Evolutionary conservation across 2,113 vertebrate species (phyloP).

Genomic region (Tyrannus savana): DNA sequence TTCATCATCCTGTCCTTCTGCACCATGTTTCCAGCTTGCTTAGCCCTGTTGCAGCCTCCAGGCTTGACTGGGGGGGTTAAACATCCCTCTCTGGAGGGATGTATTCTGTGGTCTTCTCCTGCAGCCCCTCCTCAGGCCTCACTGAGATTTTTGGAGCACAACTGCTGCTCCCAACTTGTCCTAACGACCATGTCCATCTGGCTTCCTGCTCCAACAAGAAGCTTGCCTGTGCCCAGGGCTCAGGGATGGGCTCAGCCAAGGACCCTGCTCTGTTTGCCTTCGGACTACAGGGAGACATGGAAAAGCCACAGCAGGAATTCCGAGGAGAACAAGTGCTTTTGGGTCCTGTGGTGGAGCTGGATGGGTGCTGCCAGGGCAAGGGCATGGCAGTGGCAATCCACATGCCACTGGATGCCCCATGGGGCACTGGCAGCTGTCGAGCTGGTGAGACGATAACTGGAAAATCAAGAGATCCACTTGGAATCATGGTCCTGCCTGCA

Average conservation of each 20-base stretch:
- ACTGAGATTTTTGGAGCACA: neutral
- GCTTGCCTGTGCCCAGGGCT: neutral
- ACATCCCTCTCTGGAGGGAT: accelerated
- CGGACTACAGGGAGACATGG: neutral
- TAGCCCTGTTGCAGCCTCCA: neutral
- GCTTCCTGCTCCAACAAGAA: neutral
- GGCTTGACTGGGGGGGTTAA: neutral
- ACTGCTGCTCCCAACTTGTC: neutral
- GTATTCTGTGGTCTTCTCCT: no score
- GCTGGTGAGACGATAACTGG: neutral
- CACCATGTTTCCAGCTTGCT: neutral
- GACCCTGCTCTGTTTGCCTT: neutral
- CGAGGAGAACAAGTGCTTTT: neutral
- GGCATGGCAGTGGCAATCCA: neutral
- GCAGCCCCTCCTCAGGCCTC: neutral
- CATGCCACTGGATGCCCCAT: accelerated
- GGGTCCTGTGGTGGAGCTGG: accelerated
- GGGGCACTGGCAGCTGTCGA: accelerated
- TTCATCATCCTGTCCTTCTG: neutral
- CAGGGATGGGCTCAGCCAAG: accelerated
- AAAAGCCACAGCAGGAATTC: neutral
- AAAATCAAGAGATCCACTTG: neutral
- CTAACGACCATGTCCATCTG: neutral
- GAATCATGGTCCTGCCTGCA: neutral
- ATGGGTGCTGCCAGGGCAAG: neutral